Conservation (phyloP, 2,113 vertebrate genomes). For the Tenrec ecaudatus region DNA sequence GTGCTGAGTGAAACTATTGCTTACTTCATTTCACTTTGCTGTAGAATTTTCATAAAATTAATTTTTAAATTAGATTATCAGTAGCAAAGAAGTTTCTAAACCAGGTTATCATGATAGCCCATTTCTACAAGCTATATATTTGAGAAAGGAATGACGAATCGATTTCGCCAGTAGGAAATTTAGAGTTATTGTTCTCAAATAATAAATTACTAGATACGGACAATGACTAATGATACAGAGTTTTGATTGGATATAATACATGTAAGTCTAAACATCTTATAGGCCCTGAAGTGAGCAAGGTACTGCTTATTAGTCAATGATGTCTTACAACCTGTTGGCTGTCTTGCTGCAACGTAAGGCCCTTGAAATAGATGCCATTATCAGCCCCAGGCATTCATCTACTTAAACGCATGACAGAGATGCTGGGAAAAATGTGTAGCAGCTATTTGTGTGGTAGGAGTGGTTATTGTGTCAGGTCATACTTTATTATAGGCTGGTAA, state of each 20-base stretch:
- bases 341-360: constrained; percentile 88
- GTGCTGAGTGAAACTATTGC: constrained; percentile 78
- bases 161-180: constrained; percentile 47
- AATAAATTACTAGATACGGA: constrained; percentile 58
- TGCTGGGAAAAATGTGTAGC: constrained; percentile 86
- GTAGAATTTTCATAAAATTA: constrained; percentile 73
- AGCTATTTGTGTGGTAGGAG: constrained; percentile 87
- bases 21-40: constrained; percentile 82
- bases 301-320: constrained; percentile 80
- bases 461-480: constrained; percentile 85
- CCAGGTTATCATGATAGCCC: not conserved
- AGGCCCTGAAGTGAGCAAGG: constrained; percentile 23
- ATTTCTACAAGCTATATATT: constrained; percentile 56
- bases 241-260: constrained; percentile 44
- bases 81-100: constrained; percentile 30
- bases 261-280: constrained; percentile 63
- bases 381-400: constrained; percentile 85
- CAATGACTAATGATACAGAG: constrained; percentile 58
- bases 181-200: constrained; percentile 50
- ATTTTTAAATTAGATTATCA: constrained; percentile 18
- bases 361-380: constrained; percentile 92
- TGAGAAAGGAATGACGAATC: constrained; percentile 25
- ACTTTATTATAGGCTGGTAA: constrained; percentile 84
- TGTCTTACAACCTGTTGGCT: constrained; percentile 81
- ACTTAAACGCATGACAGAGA: constrained; percentile 88